Base-by-base conservation (phyloP, 2,113 vertebrate genomes). In the Pteropus alecto region DNA sequence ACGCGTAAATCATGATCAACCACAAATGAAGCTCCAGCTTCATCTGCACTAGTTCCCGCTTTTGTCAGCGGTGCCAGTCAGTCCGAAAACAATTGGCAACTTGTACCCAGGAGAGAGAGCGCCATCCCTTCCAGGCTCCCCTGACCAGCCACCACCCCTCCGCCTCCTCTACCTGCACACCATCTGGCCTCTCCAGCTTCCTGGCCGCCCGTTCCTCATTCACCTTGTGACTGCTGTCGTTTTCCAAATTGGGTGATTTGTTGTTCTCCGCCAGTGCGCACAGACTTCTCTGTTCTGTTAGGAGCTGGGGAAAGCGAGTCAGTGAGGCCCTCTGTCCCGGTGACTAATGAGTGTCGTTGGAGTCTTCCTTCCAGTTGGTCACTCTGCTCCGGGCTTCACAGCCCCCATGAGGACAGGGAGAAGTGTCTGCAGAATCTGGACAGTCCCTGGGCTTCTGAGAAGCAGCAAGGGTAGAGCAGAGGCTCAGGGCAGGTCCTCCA, bases 291-390 rank as follows among this genome's bases (percentile, higher is more conserved):
- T 81, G 76, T 61, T 81, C 93, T 6, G 15, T 51, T 16, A 28
- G 24, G 79, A 58, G 54, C 85, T 54, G 54, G 76, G 8, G 63
- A 60, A 68, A 87, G 77, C 78, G 13, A 38, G 58, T 1, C 6
- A 54, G n/a, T 28, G 61, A 70, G 68, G 56, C 38, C 38, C 73
- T 43, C 41, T 43, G 67, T 51, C 95, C 92, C 97, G 93, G 82
- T 97, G 97, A 97, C 94, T 95, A 94, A 87, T 77, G n/a, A 35
- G 30, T 96, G 97, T 96, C 35, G 78, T 76, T 46, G 60, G 56
- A 41, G 78, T 58, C 94, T 74, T 68, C 94, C 78, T 70, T 61
- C 67, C 35, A 15, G 90, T 43, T 86, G 97, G 94, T 61, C 88
- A 35, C n/a, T 70, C 51, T 35, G 90, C 68, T 38, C 68, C 24